Percentiles rank a stretch among this genome's conserved stretches.
Conservation (phyloP, 2,888 invertebrate genomes). For the Metopia argyrocephala region DNA sequence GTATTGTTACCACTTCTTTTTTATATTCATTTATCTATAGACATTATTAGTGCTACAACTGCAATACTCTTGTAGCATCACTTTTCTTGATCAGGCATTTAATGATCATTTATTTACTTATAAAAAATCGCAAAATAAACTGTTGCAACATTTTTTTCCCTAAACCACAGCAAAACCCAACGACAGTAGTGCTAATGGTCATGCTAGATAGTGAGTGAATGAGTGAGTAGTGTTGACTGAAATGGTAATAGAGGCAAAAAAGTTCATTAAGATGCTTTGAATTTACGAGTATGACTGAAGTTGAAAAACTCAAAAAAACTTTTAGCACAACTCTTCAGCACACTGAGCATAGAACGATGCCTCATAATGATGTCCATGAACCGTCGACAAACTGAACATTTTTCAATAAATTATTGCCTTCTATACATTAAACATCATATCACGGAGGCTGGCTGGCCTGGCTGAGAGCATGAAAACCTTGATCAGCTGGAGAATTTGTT, state of each 20-base stretch:
- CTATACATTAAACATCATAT: neutral
- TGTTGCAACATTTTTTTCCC: neutral
- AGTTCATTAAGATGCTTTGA: slow-evolving; percentile 58
- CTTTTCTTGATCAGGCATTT: slow-evolving; percentile 47
- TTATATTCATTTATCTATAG: slow-evolving; percentile 52
- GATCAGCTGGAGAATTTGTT: neutral
- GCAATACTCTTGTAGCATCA: slow-evolving; percentile 29
- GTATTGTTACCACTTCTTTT: neutral
- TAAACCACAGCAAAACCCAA: neutral
- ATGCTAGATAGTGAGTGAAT: neutral
- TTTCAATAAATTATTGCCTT: neutral
- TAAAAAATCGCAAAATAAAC: neutral
- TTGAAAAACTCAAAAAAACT: neutral
- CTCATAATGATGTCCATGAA: slow-evolving; percentile 53
- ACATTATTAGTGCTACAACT: slow-evolving; percentile 31
- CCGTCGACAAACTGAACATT: neutral
- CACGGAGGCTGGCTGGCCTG: neutral
- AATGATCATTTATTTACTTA: slow-evolving; percentile 42
- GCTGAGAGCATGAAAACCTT: neutral
- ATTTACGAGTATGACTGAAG: slow-evolving; percentile 47
- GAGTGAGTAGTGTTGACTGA: neutral
- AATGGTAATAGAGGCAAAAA: neutral
- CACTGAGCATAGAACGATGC: slow-evolving; percentile 11
- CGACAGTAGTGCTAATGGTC: neutral
- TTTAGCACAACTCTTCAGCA: neutral